These are phyloP conservation scores for Timema cristinae DNA, from an alignment of 2,888 invertebrate genomes.

Conservation along the genomic window DNA sequence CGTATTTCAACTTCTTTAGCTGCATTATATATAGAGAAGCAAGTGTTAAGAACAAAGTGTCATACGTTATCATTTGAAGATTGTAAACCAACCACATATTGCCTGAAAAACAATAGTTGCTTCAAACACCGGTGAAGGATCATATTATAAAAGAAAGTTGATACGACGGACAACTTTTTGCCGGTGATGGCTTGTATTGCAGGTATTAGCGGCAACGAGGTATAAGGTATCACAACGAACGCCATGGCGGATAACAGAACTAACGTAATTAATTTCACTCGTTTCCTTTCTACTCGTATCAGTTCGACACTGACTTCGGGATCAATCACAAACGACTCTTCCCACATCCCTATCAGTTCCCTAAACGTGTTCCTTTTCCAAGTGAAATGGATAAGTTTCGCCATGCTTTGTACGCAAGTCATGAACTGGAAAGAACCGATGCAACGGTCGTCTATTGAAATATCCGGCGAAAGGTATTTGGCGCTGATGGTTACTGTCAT, in stretches of 20 bases:
- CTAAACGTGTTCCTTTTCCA: too few species aligned
- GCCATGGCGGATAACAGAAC: conserved; percentile 8
- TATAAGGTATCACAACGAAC: conserved; percentile 1
- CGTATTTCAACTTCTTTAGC: too few species aligned
- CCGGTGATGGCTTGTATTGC: conserved; percentile 13
- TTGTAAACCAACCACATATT: not conserved
- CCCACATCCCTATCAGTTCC: too few species aligned
- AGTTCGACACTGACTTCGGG: too few species aligned
- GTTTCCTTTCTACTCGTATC: too few species aligned
- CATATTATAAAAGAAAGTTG: conserved; percentile 18
- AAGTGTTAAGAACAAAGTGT: too few species aligned
- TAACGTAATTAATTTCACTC: too few species aligned
- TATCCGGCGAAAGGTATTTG: conserved; percentile 12
- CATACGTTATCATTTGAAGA: too few species aligned
- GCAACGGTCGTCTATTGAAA: conserved; percentile 12
- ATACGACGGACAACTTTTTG: not conserved
- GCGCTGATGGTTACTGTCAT: not conserved
- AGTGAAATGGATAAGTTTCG: too few species aligned
- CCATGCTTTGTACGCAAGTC: not conserved
- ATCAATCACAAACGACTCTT: too few species aligned
- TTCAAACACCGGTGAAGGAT: conserved; percentile 16
- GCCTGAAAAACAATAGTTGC: conserved; percentile 17
- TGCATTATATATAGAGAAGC: too few species aligned
- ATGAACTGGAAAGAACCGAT: conserved; percentile 13
- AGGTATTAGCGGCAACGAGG: conserved; percentile 17